Evolutionary conservation across 2,113 vertebrate species (phyloP), one percentile per base, ranked within the genome.

Genomic region (Pantherophis guttatus): DNA sequence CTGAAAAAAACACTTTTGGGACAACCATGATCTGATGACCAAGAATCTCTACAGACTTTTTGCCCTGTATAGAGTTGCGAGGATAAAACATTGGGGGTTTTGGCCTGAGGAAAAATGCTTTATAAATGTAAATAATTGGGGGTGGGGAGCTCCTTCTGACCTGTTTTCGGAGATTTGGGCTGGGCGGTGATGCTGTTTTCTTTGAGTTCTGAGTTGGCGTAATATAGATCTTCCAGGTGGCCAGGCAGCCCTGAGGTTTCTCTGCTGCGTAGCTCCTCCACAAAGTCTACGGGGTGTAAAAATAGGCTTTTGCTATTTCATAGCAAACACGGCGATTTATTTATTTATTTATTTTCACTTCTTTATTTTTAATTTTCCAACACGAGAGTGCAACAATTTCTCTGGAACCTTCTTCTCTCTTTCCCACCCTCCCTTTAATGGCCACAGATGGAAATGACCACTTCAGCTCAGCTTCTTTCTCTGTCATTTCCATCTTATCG

Each of bases 261-360:
- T 99, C 98, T 4, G 98, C 98, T 17, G 98, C 98, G 0, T 99
- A 99, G 91, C 98, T 99, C 70, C 98, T 97, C 98, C 98, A 99
- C 44, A 99, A 96, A 0, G 98, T 98, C 99, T 99, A 95, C 87
- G 48, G 5, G 92, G 90, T 0, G 92, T 75, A 95, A 88, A 52
- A 62, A 55, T 5, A 54, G 21, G 24, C 29, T 2, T 86, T 65
- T 87, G 57, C 48, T 54, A 87, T 5, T 87, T 7, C 48, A 8
- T 89, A 50, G 39, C 23, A 13, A 44, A 24, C 21, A 26, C 70
- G 17, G 10, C 7, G 10, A 24, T 24, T 44, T 44, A 75, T 33
- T 53, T 55, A 24, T 24, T 10, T 59, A 48, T 81, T 75, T n/a
- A 33, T 81, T 8, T 81, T 39, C 15, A 81, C 3, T 81, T 17